Conservation (phyloP, 2,888 invertebrate species). For the Tenthredo amoena region DNA sequence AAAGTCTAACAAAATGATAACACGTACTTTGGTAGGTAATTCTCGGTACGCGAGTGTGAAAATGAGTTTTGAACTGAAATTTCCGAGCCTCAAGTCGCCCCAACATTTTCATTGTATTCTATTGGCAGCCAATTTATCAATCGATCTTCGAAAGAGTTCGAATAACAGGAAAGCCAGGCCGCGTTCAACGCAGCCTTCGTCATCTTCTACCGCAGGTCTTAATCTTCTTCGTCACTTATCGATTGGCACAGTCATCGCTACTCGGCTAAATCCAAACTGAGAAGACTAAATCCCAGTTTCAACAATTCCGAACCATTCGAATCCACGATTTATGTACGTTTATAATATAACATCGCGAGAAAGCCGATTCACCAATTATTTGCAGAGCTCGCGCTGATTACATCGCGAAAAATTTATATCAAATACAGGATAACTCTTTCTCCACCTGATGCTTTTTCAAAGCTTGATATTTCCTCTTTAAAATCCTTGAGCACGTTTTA, state of each 20-base stretch:
- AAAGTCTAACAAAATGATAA: not conserved
- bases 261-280: constrained; percentile 7
- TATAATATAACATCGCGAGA: not conserved
- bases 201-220: constrained; percentile 31
- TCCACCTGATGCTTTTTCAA: not conserved
- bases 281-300: not conserved
- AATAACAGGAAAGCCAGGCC: not conserved
- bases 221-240: constrained; percentile 30
- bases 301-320: constrained; percentile 30
- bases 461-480: not conserved
- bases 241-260: constrained; percentile 18
- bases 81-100: no score
- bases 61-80: not conserved
- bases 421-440: not conserved
- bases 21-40: no score
- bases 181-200: not conserved
- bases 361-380: constrained; percentile 11
- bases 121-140: constrained; percentile 14
- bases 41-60: not conserved
- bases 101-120: not conserved
- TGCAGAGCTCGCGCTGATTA: not conserved
- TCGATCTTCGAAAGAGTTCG: not conserved
- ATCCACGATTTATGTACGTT: constrained; percentile 3
- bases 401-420: not conserved
- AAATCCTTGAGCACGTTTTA: not conserved